phyloP scores from a whole-genome alignment of 2,113 vertebrate species.

The Calyptommatus sinebrachiatus region DNA sequence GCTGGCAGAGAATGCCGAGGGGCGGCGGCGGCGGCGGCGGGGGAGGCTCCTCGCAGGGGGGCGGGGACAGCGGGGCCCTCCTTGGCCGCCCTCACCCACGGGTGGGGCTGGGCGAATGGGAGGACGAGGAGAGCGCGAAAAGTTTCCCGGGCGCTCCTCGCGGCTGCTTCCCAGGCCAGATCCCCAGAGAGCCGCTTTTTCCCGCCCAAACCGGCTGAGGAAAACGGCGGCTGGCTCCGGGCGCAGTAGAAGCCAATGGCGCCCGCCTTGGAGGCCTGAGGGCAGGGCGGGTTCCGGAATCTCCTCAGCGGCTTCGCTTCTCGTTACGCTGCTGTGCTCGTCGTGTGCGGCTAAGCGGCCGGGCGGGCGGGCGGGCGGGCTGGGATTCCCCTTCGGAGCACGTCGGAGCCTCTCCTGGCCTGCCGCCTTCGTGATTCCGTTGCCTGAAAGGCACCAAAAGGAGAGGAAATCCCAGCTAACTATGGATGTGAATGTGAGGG shows the following conservation, averaged over 20 bases:
- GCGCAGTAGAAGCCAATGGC: neutral
- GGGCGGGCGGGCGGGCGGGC: too few relatives aligned
- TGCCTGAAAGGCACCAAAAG: too few relatives aligned
- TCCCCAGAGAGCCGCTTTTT: neutral
- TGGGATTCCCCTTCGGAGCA: too few relatives aligned
- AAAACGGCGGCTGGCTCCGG: too few relatives aligned
- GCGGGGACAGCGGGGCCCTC: neutral
- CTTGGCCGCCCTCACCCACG: neutral
- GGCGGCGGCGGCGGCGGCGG: conserved; percentile 6
- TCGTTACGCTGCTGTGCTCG: too few relatives aligned
- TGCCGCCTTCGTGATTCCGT: too few relatives aligned
- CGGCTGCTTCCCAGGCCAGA: too few relatives aligned
- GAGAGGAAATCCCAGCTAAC: too few relatives aligned
- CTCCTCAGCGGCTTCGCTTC: neutral
- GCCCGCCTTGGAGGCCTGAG: neutral
- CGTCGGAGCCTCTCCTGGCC: too few relatives aligned
- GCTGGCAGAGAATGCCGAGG: neutral
- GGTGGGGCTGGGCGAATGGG: neutral
- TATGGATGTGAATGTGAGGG: too few relatives aligned
- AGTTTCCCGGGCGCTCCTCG: neutral
- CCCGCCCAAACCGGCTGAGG: neutral
- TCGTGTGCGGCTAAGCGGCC: too few relatives aligned
- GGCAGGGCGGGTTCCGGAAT: too few relatives aligned
- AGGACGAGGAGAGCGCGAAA: conserved; percentile 15
- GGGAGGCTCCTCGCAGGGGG: neutral